Base-by-base conservation (phyloP, 2,888 invertebrate species). In the Eupithecia exiguata region DNA sequence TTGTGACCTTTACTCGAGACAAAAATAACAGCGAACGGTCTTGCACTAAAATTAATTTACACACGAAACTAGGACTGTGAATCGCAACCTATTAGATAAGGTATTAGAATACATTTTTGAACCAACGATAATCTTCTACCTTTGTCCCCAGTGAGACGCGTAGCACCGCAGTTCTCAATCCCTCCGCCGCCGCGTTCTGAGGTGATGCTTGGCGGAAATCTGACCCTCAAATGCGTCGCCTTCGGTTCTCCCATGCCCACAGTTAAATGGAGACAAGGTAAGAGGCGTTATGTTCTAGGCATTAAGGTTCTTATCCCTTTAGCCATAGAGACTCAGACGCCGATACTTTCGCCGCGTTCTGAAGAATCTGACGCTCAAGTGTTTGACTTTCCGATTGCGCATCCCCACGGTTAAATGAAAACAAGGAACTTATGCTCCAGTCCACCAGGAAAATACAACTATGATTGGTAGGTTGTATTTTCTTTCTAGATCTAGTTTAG, bases 211-310 rank as follows among this genome's bases (percentile, higher is more conserved):
- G 99, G 99, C 18, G 97, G 97, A 0, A 97, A 97, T 87, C 95
- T 99, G 82, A 99, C 98, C 89, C 95, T 99, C 80, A 98, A 98
- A 74, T 99, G 99, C 91, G 98, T 99, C 72, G 99, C 99, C 14
- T 98, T 98, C 43, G 99, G 99, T 30, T 98, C 99, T 0, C 99
- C 99, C 9, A 99, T 99, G 99, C 99, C 99, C 1, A 97, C 96
- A 83, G 99, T 99, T 71, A 98, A 98, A 92, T 98, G 98, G 98
- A 96, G 97, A 81, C 97, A 97, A 94, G 98, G 96, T 95, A 76
- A 72, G 61, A 30, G 0, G 2, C 12, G 10, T 21, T 53, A 49
- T 49, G 6, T 18, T 18, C 46, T 46, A 46, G 16, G 46, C 16
- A 46, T 1, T 46, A 46, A 46, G 46, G 46, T 46, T 46, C 16